phyloP scores from a whole-genome alignment of 2,888 invertebrate genomes.

The Bellardia pandia region DNA sequence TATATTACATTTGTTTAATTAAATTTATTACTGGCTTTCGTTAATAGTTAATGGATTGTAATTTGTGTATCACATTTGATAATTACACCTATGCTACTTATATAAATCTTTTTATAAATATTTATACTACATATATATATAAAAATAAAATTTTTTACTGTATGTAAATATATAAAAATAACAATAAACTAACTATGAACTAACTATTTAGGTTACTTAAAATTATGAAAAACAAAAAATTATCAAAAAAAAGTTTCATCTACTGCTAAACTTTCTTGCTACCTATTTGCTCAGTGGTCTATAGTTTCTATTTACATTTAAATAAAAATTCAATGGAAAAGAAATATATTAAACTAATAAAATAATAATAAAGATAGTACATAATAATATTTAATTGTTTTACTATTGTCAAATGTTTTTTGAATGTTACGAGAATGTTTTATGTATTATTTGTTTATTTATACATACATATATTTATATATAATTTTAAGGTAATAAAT shows the following conservation, averaged over 20 bases:
- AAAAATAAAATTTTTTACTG: conserved; percentile 42
- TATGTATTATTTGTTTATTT: background rate
- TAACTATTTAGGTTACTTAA: conserved; percentile 34
- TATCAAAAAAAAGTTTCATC: conserved; percentile 55
- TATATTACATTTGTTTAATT: conserved; percentile 25
- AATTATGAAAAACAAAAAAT: conserved; percentile 25
- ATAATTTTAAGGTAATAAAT: background rate
- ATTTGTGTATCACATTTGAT: conserved; percentile 71
- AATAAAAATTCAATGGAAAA: conserved; percentile 26
- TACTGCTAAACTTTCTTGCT: conserved; percentile 71
- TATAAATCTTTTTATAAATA: too few species aligned
- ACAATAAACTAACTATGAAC: conserved; percentile 61
- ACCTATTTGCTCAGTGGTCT: conserved; percentile 72
- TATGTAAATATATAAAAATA: conserved; percentile 39
- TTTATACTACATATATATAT: conserved; percentile 16
- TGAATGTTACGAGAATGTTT: conserved; percentile 9
- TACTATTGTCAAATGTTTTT: conserved; percentile 47
- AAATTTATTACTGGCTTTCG: conserved; percentile 53
- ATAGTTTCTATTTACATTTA: conserved; percentile 62
- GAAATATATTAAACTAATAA: conserved; percentile 15
- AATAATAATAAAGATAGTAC: background rate
- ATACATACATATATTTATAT: background rate
- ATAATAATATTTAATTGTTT: conserved; percentile 19
- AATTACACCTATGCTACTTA: conserved; percentile 39
- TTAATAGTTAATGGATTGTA: conserved; percentile 66